Evolutionary conservation across 1,140 invertebrate species (phyloP), one percentile per base, ranked within the genome.

Genomic region (Neodiprion fabricii): DNA sequence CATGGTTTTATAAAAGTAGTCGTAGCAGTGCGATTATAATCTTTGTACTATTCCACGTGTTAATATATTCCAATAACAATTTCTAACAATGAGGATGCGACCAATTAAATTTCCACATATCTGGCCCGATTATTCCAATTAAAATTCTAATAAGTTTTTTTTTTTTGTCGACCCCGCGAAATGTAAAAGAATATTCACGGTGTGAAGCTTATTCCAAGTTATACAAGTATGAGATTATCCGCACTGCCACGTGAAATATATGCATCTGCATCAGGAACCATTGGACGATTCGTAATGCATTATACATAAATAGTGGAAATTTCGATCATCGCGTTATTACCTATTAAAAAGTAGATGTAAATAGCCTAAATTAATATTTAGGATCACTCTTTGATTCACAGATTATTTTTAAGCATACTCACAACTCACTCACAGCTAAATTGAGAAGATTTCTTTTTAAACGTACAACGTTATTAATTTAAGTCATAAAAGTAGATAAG

Each of bases 341-440:
- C 53, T 61, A 61, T 61, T 17, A 61, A 61, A 61, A 61, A 14
- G n/a, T 61, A 61, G 53, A 17, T 7, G n/a, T 8, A 12, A 61
- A 61, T 61, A 61, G 9, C 53, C n/a, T 61, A 61, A 61, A 61
- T 61, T 14, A 61, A 61, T 61, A 61, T 61, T 61, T 14, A 61
- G 11, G 53, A 61, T 61, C 53, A 61, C 53, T 61, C 53, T 61
- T 61, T 12, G n/a, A 12, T 61, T 61, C n/a, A 61, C 53, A 61
- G 53, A 61, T 61, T 14, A 61, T 61, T 61, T 61, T 61, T 61
- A 61, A 61, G 53, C 53, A 61, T 61, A 14, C 11, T 61, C 53
- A 17, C 53, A 61, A 61, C n/a, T 61, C 11, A 61, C 53, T 61
- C 53, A 17, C 53, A 61, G 53, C 53, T 61, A 17, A 40, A 40